These are phyloP conservation scores for Planococcus citri DNA, from an alignment of 1,140 invertebrate genomes.

Conservation along the genomic window DNA sequence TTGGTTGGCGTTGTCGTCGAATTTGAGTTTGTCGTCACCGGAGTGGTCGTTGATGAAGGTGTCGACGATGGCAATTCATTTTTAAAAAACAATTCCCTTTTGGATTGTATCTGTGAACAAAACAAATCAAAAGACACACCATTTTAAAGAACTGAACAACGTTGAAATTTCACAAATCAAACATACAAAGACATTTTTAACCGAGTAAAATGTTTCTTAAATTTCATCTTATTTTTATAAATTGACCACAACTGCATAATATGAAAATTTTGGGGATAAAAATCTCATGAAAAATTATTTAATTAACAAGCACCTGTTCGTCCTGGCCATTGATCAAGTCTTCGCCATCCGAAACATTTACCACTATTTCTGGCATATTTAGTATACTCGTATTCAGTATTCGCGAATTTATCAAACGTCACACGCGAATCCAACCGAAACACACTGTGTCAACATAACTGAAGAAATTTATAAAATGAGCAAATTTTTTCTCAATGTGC, in stretches of 20 bases:
- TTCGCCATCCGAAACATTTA: background rate
- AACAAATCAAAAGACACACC: constrained; percentile 25
- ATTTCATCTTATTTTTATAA: too few species aligned
- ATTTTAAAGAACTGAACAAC: constrained; percentile 22
- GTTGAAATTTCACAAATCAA: constrained; percentile 8
- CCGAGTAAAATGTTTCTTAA: background rate
- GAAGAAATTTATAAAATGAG: background rate
- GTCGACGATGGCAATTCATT: constrained; percentile 37
- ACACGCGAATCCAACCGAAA: background rate
- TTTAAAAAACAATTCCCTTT: constrained; percentile 66
- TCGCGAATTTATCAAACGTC: background rate
- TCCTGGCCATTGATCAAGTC: background rate
- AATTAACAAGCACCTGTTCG: background rate
- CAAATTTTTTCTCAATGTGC: background rate
- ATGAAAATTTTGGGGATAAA: too few species aligned
- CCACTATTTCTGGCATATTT: background rate
- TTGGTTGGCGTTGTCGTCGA: constrained; percentile 19
- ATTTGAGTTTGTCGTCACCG: constrained; percentile 23
- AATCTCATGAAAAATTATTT: too few species aligned
- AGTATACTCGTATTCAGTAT: too few species aligned
- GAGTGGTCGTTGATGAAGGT: constrained; percentile 37
- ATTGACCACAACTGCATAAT: too few species aligned
- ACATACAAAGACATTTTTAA: background rate
- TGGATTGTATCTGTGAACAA: constrained; percentile 56
- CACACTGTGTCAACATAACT: background rate